phyloP scores from a whole-genome alignment of 2,113 vertebrate species.

The Clarias gariepinus region DNA sequence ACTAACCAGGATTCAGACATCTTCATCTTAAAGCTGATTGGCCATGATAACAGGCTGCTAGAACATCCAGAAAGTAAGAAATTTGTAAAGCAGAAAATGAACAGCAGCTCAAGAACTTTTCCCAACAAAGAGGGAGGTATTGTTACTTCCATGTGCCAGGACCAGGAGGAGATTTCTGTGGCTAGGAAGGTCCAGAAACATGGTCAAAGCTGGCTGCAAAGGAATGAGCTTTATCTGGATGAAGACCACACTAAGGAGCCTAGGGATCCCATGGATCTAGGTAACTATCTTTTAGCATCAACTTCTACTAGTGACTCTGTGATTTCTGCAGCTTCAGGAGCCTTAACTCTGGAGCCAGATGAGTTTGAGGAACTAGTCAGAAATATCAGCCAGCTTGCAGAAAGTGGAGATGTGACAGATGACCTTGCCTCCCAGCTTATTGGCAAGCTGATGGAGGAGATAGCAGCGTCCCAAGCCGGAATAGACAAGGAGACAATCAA shows the following conservation, averaged over 20 bases:
- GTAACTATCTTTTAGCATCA: conserved; percentile 60
- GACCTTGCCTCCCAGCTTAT: conserved; percentile 80
- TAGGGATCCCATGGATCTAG: conserved; percentile 57
- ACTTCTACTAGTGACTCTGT: conserved; percentile 47
- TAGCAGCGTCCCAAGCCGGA: conserved; percentile 59
- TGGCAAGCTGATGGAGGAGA: conserved; percentile 75
- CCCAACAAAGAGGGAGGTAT: conserved; percentile 28
- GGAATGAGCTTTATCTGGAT: conserved; percentile 71
- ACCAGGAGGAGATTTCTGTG: conserved; percentile 5
- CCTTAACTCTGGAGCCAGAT: conserved; percentile 74
- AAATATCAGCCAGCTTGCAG: conserved; percentile 82
- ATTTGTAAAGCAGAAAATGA: conserved; percentile 3
- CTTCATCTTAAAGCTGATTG: conserved; percentile 83
- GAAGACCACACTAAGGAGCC: conserved; percentile 62
- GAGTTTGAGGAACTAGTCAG: conserved; percentile 79
- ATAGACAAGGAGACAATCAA: conserved; percentile 58
- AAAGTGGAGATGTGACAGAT: conserved; percentile 75
- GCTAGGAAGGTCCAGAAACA: conserved; percentile 32
- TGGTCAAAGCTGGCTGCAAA: conserved; percentile 71
- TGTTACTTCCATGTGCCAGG: conserved; percentile 28
- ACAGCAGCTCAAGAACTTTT: conserved; percentile 2
- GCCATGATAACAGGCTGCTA: conserved; percentile 74
- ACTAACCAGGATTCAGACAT: conserved; percentile 76
- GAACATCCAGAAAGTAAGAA: conserved; percentile 61
- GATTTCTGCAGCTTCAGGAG: conserved; percentile 51